Base-by-base conservation (phyloP, 2,888 invertebrate species). In the Plebejus melissa region DNA sequence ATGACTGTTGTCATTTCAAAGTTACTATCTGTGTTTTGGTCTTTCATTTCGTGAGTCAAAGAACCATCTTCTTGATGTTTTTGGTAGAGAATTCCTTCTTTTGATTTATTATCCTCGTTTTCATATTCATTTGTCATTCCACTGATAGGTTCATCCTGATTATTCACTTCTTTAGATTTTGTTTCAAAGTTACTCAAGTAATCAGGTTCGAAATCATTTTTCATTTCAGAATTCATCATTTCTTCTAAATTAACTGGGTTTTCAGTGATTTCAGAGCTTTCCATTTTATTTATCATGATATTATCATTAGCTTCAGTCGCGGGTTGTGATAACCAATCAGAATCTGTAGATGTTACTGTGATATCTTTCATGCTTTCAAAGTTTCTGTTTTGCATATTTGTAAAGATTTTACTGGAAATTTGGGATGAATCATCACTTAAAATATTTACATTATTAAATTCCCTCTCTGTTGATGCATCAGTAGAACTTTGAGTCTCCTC, bases 121-220 rank as follows among this genome's bases (percentile, higher is more conserved):
- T 91, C 89, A 79, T 92, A 91, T 81, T 92, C 90, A 74, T 88
- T 85, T 58, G 82, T 79, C 85, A 90, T 88, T 50, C 86, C 87
- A 77, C 90, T 91, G 69, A 88, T 77, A 2, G 88, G 86, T 75
- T 85, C 86, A 72, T 90, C 88, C 50, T 83, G 83, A 74, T 90
- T 88, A 75, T 83, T 78, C 76, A 81, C 81, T 83, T 88, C 89
- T 74, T 81, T 84, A 71, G 79, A 82, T 74, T 81, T 85, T 28
- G 85, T 78, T 71, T 83, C 85, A 83, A 89, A 85, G 76, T 86
- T 88, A 80, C 79, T 90, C 76, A 92, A 83, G 79, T 93, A 92
- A 82, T 93, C 92, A 0, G 92, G 90, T 79, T 91, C 92, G 79
- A 89, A 89, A 81, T 92, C 91, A 75, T 90, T 88, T 81, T 89